These are phyloP conservation scores for Amphilophus citrinellus DNA, from an alignment of 2,113 vertebrate genomes.

Conservation along the genomic window DNA sequence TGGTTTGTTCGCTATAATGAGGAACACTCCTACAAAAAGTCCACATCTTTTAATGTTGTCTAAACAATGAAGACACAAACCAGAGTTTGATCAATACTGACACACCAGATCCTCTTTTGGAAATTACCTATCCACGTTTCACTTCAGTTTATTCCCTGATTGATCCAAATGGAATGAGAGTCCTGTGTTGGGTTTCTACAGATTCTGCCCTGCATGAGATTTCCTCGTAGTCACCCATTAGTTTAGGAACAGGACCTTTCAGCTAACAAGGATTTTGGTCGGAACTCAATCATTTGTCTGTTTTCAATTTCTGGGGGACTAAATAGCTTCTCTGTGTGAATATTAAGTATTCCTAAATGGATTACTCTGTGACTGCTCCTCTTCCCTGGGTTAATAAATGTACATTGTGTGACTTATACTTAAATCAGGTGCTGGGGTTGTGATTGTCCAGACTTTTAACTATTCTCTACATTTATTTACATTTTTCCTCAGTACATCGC, in stretches of 20 bases:
- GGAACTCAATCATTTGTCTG: constrained; percentile 43
- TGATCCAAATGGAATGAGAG: neutral
- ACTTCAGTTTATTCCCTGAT: neutral
- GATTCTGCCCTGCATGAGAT: constrained; percentile 14
- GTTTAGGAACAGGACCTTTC: constrained; percentile 25
- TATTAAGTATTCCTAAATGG: constrained; percentile 36
- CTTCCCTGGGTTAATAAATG: constrained; percentile 17
- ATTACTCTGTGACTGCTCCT: constrained; percentile 17
- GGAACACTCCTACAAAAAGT: neutral
- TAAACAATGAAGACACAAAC: constrained; percentile 3
- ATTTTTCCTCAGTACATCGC: neutral
- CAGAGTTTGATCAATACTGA: neutral
- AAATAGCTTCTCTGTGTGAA: constrained; percentile 35
- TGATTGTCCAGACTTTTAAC: neutral
- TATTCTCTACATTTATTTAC: too few species aligned
- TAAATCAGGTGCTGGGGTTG: neutral
- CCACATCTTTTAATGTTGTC: neutral
- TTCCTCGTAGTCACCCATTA: constrained; percentile 6
- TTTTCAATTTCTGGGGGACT: constrained; percentile 26
- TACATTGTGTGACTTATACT: neutral
- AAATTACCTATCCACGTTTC: constrained; percentile 1
- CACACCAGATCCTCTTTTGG: neutral
- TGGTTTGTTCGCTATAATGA: neutral
- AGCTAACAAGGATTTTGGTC: constrained; percentile 19
- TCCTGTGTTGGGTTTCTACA: neutral